phyloP scores from a whole-genome alignment of 23 tunicate genomes.

The Aplidium turbinatum region DNA sequence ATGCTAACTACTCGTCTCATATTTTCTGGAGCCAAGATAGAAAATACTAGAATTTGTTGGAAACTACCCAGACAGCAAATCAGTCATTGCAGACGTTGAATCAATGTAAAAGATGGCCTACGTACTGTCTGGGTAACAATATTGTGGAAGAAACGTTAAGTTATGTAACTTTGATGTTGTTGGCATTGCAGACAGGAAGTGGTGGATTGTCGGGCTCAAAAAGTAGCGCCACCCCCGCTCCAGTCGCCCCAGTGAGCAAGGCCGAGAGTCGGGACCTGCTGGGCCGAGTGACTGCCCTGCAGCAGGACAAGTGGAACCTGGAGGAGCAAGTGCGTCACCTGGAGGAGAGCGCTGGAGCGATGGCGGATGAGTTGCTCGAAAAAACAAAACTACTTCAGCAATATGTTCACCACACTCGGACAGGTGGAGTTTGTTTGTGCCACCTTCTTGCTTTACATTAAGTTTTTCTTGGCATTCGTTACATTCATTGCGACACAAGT shows the following conservation, averaged over 20 bases:
- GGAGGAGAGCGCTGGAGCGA: conserved; percentile 80
- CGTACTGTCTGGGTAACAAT: too few species aligned
- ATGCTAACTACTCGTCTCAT: too few species aligned
- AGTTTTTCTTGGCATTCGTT: too few species aligned
- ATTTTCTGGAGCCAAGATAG: too few species aligned
- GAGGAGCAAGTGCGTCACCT: conserved; percentile 88
- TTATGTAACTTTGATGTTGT: too few species aligned
- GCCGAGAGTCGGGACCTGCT: conserved; percentile 69
- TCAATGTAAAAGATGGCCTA: too few species aligned
- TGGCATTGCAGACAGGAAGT: conserved; percentile 53
- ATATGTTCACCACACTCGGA: conserved; percentile 80
- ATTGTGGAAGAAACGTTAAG: too few species aligned
- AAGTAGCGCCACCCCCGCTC: conserved; percentile 13
- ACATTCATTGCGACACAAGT: too few species aligned
- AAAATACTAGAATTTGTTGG: too few species aligned
- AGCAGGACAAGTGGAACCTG: conserved; percentile 84
- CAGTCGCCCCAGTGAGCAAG: conserved; percentile 43
- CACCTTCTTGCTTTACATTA: too few species aligned
- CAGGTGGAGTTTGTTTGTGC: conserved; percentile 38
- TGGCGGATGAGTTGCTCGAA: conserved; percentile 91
- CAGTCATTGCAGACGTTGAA: too few species aligned
- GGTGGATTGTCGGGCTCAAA: neutral
- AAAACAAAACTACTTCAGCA: conserved; percentile 74
- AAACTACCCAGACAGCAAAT: too few species aligned
- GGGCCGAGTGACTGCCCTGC: conserved; percentile 62